Conservation (phyloP, 2,113 vertebrate genomes). For the Mionectes macconnelli region DNA sequence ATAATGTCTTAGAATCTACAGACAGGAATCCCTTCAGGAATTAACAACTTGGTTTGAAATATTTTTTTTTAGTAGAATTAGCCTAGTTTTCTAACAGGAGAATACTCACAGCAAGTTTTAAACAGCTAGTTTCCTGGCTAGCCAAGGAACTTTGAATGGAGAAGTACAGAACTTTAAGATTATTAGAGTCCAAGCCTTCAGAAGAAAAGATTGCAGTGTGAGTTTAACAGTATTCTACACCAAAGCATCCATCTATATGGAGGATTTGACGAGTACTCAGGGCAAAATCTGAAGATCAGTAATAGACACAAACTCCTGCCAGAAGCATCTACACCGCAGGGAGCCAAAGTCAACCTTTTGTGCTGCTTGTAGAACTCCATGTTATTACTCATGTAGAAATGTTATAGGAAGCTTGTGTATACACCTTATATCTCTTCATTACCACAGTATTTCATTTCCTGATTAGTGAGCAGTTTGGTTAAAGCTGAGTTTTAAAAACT, state of each 20-base stretch:
- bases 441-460: neutral
- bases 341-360: neutral
- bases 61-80: neutral
- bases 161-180: neutral
- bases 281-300: neutral
- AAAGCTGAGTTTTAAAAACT: neutral
- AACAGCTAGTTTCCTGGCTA: no score
- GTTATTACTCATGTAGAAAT: neutral
- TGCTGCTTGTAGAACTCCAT: neutral
- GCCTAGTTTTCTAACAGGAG: neutral
- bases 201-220: neutral
- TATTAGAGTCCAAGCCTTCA: neutral
- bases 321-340: neutral
- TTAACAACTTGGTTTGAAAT: neutral
- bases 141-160: neutral
- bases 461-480: neutral
- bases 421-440: neutral
- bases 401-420: neutral
- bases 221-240: neutral
- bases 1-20: neutral
- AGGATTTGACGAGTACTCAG: neutral
- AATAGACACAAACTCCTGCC: neutral
- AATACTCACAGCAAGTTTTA: neutral
- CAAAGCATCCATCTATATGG: neutral
- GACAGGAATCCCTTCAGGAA: neutral